Evolutionary conservation across 2,888 invertebrate genomes (phyloP).

Genomic region (Pristionchus japonicus): DNA sequence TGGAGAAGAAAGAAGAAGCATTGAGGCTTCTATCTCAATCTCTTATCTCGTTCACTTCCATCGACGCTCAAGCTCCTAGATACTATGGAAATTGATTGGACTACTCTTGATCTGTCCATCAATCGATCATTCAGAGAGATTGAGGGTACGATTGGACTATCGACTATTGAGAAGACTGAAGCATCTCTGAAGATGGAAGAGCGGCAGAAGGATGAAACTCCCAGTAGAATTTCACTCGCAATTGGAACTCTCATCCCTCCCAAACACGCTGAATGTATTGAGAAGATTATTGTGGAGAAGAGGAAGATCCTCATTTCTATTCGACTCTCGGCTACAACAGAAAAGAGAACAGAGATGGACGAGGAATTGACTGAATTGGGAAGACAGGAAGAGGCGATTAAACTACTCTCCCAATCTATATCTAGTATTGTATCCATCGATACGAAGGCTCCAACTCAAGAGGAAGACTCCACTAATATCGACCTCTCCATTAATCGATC

Average conservation of each 20-base stretch:
- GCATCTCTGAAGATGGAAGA: constrained; percentile 31
- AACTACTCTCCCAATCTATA: neutral
- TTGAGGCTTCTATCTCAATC: neutral
- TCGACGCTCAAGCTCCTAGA: neutral
- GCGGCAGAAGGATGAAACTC: neutral
- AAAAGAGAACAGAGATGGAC: neutral
- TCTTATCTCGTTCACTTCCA: neutral
- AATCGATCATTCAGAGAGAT: constrained; percentile 43
- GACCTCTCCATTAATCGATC: constrained; percentile 52
- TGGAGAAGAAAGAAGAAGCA: constrained; percentile 9
- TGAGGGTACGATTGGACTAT: neutral
- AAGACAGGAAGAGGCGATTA: constrained; percentile 21
- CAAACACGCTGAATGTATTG: constrained; percentile 6
- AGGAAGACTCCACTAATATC: constrained; percentile 53
- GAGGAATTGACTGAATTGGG: neutral
- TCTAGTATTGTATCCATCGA: neutral
- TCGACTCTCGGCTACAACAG: neutral
- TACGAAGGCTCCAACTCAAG: constrained; percentile 16
- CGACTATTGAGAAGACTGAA: constrained; percentile 45
- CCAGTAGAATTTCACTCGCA: neutral
- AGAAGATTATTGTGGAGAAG: constrained; percentile 25
- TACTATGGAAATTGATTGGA: constrained; percentile 46
- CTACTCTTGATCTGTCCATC: constrained; percentile 55
- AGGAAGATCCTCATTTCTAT: neutral
- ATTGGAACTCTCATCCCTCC: constrained; percentile 34